These are phyloP conservation scores for Carpatolechia fugitivella DNA, from an alignment of 2,888 invertebrate genomes.

Conservation along the genomic window DNA sequence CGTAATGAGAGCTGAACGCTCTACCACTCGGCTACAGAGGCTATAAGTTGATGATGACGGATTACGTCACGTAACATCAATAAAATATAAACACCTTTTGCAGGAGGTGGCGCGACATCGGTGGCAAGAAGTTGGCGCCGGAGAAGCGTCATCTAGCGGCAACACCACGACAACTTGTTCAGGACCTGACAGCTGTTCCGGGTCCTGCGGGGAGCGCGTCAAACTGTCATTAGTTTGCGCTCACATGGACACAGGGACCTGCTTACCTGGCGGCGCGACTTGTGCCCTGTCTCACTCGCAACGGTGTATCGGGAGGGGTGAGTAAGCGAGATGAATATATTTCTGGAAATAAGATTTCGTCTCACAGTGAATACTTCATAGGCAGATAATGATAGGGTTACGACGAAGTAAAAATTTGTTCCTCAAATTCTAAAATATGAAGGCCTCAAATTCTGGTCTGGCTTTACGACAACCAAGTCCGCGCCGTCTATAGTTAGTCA, in stretches of 20 bases:
- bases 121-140: constrained; percentile 59
- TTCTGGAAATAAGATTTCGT: not conserved
- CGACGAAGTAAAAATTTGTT: too few species aligned
- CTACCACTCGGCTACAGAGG: too few species aligned
- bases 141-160: constrained; percentile 54
- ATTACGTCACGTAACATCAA: too few species aligned
- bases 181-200: constrained; percentile 42
- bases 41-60: too few species aligned
- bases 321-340: constrained; percentile 9
- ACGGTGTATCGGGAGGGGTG: constrained; percentile 70
- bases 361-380: too few species aligned
- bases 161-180: constrained; percentile 37
- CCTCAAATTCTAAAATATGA: too few species aligned
- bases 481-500: too few species aligned
- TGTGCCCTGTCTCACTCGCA: constrained; percentile 69
- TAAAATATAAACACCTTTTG: not conserved
- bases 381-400: too few species aligned
- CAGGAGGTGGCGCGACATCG: constrained; percentile 65
- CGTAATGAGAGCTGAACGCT: too few species aligned
- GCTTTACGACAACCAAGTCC: too few species aligned
- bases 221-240: constrained; percentile 60
- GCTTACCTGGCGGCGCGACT: constrained; percentile 51
- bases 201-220: constrained; percentile 51
- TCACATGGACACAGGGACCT: constrained; percentile 70
- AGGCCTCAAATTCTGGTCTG: too few species aligned